Percentiles rank a stretch among this genome's conserved stretches.
Evolutionary conservation across 2,113 vertebrate genomes (phyloP).

Genomic region (Gulo gulo): DNA sequence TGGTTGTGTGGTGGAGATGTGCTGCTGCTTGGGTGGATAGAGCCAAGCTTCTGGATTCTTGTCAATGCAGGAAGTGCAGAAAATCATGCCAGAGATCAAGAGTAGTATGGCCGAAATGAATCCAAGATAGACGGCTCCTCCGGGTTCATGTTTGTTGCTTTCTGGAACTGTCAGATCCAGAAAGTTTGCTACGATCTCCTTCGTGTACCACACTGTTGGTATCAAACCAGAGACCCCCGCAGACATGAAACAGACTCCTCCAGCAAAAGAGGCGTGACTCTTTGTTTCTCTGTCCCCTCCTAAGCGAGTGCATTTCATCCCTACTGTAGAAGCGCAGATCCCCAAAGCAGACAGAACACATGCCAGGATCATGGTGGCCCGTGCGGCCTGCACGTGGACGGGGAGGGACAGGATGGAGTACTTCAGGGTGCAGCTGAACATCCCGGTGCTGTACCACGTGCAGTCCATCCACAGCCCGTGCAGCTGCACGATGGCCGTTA

Average conservation of each 20-base stretch:
- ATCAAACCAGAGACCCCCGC: conserved; percentile 91
- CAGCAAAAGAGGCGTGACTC: conserved; percentile 88
- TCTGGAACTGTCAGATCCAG: conserved; percentile 91
- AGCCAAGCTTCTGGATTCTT: conserved; percentile 86
- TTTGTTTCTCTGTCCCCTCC: conserved; percentile 90
- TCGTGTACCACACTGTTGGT: conserved; percentile 94
- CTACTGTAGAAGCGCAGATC: conserved; percentile 89
- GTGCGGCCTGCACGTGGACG: conserved; percentile 91
- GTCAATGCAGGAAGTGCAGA: conserved; percentile 91
- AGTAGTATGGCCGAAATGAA: conserved; percentile 93
- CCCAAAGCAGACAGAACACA: conserved; percentile 92
- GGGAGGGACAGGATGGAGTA: conserved; percentile 92
- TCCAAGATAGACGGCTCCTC: conserved; percentile 93
- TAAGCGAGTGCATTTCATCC: conserved; percentile 94
- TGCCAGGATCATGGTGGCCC: conserved; percentile 95
- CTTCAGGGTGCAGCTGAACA: conserved; percentile 96
- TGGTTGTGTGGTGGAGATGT: conserved; percentile 81
- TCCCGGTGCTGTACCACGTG: conserved; percentile 97
- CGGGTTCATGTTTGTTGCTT: conserved; percentile 94
- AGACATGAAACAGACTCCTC: conserved; percentile 89
- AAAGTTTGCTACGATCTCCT: conserved; percentile 93
- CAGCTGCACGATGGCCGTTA: conserved; percentile 93
- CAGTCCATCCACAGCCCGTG: conserved; percentile 99
- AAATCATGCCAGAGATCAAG: conserved; percentile 90
- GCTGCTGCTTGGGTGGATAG: conserved; percentile 83